Percentiles rank a stretch among this genome's conserved stretches.
Conservation (phyloP, 2,113 vertebrate genomes). For the Antechinus flavipes region DNA sequence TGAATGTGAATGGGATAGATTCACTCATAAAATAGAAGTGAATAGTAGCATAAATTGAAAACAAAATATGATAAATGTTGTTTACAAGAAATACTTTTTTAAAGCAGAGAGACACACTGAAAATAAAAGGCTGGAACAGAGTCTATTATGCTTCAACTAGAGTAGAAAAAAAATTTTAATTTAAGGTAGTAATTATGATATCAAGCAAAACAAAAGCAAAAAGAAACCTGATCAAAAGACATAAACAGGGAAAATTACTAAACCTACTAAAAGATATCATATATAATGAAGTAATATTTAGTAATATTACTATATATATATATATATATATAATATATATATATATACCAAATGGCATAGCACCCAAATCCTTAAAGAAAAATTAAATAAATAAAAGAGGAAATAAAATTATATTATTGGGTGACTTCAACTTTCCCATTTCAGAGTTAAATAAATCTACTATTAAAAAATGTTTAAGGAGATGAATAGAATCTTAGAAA, state of each 20-base stretch:
- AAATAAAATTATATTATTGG: neutral
- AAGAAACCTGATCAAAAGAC: neutral
- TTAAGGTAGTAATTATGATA: neutral
- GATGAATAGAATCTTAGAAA: neutral
- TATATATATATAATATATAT: no score
- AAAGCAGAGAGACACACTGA: neutral
- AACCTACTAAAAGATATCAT: neutral
- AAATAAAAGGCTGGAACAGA: neutral
- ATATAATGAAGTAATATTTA: neutral
- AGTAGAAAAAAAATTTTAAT: neutral
- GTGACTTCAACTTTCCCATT: neutral
- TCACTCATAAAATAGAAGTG: neutral
- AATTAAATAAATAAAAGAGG: no score
- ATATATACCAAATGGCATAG: neutral
- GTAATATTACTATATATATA: neutral
- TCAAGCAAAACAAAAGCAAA: neutral
- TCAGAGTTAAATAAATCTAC: neutral
- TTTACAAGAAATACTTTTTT: neutral
- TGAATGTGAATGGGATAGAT: neutral
- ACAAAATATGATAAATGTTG: neutral
- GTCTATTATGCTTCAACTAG: neutral
- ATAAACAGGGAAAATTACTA: neutral
- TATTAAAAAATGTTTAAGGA: neutral
- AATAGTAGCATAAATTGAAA: neutral
- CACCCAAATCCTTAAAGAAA: neutral